Evolutionary conservation across 2,888 invertebrate species (phyloP), one percentile per base, ranked within the genome.

Genomic region (Hartigia nigra): DNA sequence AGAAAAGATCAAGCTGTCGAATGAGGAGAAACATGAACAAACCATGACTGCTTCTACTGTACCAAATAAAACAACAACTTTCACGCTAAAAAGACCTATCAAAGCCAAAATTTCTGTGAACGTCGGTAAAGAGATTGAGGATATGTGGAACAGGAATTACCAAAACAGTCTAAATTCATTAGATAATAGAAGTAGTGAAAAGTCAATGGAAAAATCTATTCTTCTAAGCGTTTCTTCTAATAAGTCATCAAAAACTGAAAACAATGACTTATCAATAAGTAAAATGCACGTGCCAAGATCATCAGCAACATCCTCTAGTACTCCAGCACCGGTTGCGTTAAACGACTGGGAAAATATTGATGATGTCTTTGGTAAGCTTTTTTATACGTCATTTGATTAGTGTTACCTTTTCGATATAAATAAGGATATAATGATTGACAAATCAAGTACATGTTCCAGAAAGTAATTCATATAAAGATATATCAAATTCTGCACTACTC

Each of bases 31-130:
- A 55, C 23, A 55, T 23, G 55, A 55, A 55, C 5, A 76, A 83
- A 55, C 39, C 74, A n/a, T 78, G 12, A 36, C 37, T 37, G 78
- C 82, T 69, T 80, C 79, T 31, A 39, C 80, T 36, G 39, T 55
- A 35, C 78, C 77, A 0, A 88, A 85, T 37, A 89, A 86, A 37
- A 83, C 85, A 37, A 83, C 85, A n/a, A 80, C 81, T 36, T 91
- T 91, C 77, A 86, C 90, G 77, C 80, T 90, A 12, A 91, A 91
- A 78, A 85, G 87, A 70, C 91, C 91, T 9, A 83, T 91, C 1
- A 88, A 88, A 80, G 89, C 89, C 14, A 86, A 85, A 14, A 81
- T 91, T 23, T 80, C 82, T 35, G 79, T 82, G 32, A 78, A 84
- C 69, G 81, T 87, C 32, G 85, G 87, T 4, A 88, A 87, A 79